Evolutionary conservation across 1,140 invertebrate genomes (phyloP).

Genomic region (Drosophila auraria): DNA sequence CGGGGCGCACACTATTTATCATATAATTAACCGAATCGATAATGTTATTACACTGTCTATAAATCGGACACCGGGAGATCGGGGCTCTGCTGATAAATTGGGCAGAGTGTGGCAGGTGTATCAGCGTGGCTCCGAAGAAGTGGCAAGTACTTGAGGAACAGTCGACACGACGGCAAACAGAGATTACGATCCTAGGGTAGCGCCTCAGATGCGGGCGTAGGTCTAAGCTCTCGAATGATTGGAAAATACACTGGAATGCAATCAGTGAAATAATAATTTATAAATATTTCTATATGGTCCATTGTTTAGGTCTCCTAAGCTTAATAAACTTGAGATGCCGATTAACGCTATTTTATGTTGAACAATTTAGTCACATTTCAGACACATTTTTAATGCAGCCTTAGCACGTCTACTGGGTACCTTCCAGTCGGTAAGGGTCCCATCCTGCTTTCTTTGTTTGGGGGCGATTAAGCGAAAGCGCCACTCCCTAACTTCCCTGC

Average conservation of each 20-base stretch:
- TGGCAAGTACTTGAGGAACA: conserved; percentile 38
- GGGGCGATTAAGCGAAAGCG: conserved; percentile 47
- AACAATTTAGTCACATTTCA: too few species aligned
- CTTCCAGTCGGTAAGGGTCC: neutral
- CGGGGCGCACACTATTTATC: conserved; percentile 54
- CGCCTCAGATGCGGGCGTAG: neutral
- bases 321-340: too few species aligned
- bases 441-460: conserved; percentile 18
- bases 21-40: conserved; percentile 66
- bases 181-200: conserved; percentile 27
- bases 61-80: conserved; percentile 53
- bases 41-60: conserved; percentile 71
- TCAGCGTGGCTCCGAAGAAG: conserved; percentile 37
- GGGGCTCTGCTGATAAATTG: conserved; percentile 26
- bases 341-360: too few species aligned
- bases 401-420: neutral
- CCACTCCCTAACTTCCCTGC: conserved; percentile 43
- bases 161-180: conserved; percentile 61
- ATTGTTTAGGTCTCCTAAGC: too few species aligned
- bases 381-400: too few species aligned
- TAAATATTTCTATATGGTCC: too few species aligned
- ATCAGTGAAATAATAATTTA: too few species aligned
- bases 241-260: neutral
- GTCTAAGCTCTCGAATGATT: neutral
- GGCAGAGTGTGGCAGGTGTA: conserved; percentile 54